Evolutionary conservation across 1,140 invertebrate genomes (phyloP).

Genomic region (Achroia grisella): DNA sequence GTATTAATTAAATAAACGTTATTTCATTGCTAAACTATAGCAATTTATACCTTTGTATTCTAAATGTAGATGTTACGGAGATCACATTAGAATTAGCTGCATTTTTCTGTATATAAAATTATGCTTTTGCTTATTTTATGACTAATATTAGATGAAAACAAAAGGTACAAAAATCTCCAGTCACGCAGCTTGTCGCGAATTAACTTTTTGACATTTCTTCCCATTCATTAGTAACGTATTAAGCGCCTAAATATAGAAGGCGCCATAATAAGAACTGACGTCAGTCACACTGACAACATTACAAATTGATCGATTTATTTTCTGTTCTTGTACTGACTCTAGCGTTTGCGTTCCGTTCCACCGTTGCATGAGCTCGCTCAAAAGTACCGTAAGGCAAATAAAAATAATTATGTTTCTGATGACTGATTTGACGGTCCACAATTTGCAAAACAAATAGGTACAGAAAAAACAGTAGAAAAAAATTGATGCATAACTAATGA

Average conservation of each 20-base stretch:
- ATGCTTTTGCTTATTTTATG: not conserved
- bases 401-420: too few relatives aligned
- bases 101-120: not conserved
- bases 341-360: constrained; percentile 7
- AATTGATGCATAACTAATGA: too few relatives aligned
- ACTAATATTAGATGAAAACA: not conserved
- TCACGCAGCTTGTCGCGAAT: constrained; percentile 12
- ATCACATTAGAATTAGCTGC: not conserved
- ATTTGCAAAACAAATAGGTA: too few relatives aligned
- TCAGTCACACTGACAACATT: not conserved
- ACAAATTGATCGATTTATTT: constrained; percentile 27
- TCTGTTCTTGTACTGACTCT: constrained; percentile 4
- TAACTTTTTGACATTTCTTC: constrained; percentile 14
- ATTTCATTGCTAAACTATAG: not conserved
- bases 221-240: constrained; percentile 7
- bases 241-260: constrained; percentile 1
- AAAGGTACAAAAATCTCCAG: constrained; percentile 4
- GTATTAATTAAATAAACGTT: too few relatives aligned
- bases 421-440: not conserved
- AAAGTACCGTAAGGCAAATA: too few relatives aligned
- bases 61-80: not conserved
- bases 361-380: not conserved
- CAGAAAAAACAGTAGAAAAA: too few relatives aligned
- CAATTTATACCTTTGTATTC: constrained; percentile 4
- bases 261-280: not conserved